These are phyloP conservation scores for Brenthis hecate DNA, from an alignment of 2,888 invertebrate species.

Conservation along the genomic window DNA sequence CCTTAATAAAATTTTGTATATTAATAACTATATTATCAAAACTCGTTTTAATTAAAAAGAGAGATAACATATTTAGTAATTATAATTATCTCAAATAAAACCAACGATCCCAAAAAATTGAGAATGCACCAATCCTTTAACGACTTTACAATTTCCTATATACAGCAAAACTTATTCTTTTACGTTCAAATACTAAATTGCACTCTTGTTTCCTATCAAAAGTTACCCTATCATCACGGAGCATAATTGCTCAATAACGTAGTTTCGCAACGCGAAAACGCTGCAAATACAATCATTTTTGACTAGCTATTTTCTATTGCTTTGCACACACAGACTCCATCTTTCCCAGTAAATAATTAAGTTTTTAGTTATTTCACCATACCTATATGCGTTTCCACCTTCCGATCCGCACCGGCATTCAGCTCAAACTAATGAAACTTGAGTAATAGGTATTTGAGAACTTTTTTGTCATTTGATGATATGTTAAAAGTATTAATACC, in stretches of 20 bases:
- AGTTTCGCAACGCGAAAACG: slow-evolving; percentile 17
- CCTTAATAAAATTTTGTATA: not conserved
- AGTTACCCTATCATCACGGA: slow-evolving; percentile 15
- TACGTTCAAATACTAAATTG: slow-evolving; percentile 17
- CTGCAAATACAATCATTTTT: slow-evolving; percentile 14
- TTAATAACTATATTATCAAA: slow-evolving; percentile 3
- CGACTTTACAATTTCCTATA: slow-evolving; percentile 6
- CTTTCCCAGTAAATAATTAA: too few relatives aligned
- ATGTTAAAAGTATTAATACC: too few relatives aligned
- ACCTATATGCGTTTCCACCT: too few relatives aligned
- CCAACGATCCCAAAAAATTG: not conserved
- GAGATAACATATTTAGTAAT: not conserved
- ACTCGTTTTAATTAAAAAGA: slow-evolving; percentile 1
- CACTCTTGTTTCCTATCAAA: slow-evolving; percentile 18
- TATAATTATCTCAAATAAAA: not conserved
- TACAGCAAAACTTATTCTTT: slow-evolving; percentile 1
- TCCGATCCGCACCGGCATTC: too few relatives aligned
- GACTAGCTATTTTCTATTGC: slow-evolving; percentile 18
- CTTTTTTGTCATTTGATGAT: too few relatives aligned
- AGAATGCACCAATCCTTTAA: slow-evolving; percentile 3
- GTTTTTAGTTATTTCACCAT: too few relatives aligned
- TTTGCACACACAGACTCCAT: not conserved
- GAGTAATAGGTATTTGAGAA: too few relatives aligned
- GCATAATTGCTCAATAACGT: slow-evolving; percentile 11
- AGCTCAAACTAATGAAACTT: too few relatives aligned